Conservation (phyloP, 2,797 vertebrate genomes). For the Poecile montanus region DNA sequence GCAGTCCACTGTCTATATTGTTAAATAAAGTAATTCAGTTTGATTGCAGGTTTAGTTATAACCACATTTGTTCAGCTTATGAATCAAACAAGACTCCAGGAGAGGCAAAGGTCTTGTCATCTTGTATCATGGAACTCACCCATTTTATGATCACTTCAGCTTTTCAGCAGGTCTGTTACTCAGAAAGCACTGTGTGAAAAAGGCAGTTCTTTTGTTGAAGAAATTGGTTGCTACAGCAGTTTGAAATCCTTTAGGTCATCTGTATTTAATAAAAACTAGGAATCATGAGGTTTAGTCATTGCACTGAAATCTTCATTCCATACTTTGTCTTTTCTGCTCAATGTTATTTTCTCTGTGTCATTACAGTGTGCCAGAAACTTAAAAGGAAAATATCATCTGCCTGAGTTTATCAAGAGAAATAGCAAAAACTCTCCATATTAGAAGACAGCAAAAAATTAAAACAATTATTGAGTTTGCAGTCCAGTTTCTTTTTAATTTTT, state of each 20-base stretch:
- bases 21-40: slow-evolving; percentile 44
- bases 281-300: neutral
- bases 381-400: neutral
- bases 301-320: slow-evolving; percentile 33
- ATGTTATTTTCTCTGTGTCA: neutral
- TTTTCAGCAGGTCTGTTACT: slow-evolving; percentile 38
- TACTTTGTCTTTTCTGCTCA: neutral
- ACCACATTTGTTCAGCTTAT: slow-evolving; percentile 9
- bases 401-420: neutral
- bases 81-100: slow-evolving; percentile 37
- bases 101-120: slow-evolving; percentile 23
- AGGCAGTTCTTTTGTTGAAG: neutral
- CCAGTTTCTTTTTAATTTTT: neutral
- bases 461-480: neutral
- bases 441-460: slow-evolving; percentile 13
- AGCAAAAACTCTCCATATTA: neutral
- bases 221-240: slow-evolving; percentile 1
- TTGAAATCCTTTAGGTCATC: slow-evolving; percentile 40
- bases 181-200: neutral
- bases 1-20: neutral
- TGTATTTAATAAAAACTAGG: slow-evolving; percentile 34
- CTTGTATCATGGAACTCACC: neutral
- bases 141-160: slow-evolving; percentile 21
- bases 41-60: slow-evolving; percentile 35
- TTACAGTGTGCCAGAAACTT: neutral